These are phyloP conservation scores for Willisornis vidua DNA, from an alignment of 2,113 vertebrate genomes.

Conservation along the genomic window DNA sequence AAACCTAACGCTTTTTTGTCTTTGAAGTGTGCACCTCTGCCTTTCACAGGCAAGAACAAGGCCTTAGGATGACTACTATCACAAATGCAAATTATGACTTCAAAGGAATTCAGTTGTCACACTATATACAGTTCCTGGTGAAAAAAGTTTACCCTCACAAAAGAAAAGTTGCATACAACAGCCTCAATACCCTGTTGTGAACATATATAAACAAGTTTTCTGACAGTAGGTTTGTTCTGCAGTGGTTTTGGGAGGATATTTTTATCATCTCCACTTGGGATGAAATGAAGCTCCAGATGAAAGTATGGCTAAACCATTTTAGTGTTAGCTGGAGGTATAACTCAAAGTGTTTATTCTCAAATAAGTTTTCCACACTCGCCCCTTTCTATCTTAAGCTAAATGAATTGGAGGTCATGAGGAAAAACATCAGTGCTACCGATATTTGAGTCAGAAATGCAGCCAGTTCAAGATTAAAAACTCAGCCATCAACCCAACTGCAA, in stretches of 20 bases:
- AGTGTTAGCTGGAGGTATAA: background rate
- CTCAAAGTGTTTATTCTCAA: background rate
- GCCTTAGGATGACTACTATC: background rate
- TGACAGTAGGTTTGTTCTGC: background rate
- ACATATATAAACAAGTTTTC: background rate
- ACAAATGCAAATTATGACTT: background rate
- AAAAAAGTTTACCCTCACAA: background rate
- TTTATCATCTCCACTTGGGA: background rate
- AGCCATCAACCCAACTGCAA: background rate
- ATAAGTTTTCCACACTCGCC: background rate
- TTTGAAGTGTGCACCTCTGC: background rate
- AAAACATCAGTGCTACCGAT: background rate
- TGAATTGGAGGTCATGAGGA: background rate
- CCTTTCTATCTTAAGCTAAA: background rate
- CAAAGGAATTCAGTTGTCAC: background rate
- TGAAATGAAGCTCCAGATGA: background rate
- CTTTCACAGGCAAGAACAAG: background rate
- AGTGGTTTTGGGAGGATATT: background rate
- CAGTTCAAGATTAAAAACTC: background rate
- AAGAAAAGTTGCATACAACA: background rate
- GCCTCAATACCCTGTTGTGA: background rate
- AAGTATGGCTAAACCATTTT: background rate
- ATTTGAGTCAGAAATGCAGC: background rate
- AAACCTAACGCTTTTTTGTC: background rate
- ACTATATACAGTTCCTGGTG: background rate